phyloP scores from a whole-genome alignment of 2,888 invertebrate species.

The Limnephilus rhombicus region DNA sequence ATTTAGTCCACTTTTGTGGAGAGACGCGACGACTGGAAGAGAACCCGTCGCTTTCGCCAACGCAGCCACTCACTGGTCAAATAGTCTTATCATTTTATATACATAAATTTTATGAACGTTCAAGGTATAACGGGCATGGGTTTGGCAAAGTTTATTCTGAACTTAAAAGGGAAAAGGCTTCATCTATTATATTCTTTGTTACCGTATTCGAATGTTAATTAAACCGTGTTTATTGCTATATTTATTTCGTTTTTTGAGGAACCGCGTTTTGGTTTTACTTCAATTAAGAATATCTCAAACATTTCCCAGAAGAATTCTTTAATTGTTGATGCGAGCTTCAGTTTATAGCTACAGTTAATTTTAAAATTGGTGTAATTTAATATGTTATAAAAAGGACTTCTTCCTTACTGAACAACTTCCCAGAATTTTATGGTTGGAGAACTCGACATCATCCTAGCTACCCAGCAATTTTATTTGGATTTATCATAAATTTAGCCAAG shows the following conservation, averaged over 20 bases:
- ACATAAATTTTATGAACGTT: no score
- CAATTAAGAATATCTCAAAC: neutral
- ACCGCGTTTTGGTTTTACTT: neutral
- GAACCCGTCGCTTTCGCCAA: no score
- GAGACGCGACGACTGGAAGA: no score
- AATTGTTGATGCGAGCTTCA: neutral
- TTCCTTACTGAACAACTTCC: neutral
- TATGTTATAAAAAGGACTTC: neutral
- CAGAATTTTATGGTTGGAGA: neutral
- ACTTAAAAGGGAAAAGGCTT: no score
- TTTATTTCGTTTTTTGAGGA: neutral
- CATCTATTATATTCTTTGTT: no score
- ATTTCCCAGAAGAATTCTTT: neutral
- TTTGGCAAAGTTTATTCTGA: no score
- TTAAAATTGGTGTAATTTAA: neutral
- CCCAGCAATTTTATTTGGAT: neutral
- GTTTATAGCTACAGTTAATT: neutral
- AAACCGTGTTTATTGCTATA: neutral
- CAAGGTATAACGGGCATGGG: no score
- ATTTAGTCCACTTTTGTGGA: no score
- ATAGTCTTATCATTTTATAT: no score
- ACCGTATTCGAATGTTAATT: neutral
- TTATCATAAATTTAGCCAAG: neutral
- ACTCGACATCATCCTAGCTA: neutral
- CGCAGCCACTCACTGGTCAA: no score